These are phyloP conservation scores for Chlorodrepanis virens DNA, from an alignment of 2,113 vertebrate genomes.

Conservation along the genomic window DNA sequence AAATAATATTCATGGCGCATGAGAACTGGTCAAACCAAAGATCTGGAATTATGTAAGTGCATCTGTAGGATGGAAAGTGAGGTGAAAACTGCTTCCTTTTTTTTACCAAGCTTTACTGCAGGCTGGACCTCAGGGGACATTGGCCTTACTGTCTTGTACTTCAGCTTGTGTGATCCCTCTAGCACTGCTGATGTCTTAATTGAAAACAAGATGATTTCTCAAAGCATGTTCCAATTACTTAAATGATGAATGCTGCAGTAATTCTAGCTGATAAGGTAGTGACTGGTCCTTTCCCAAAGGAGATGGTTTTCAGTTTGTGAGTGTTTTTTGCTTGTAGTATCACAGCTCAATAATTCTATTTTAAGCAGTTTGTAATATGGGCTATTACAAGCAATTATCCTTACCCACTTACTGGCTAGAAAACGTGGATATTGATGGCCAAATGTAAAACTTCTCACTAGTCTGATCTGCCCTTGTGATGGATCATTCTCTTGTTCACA, in stretches of 20 bases:
- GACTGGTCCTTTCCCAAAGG: not conserved
- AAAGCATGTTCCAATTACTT: not conserved
- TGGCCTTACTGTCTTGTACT: not conserved
- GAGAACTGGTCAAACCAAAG: not conserved
- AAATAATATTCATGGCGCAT: not conserved
- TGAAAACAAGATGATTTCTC: not conserved
- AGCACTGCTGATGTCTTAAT: not conserved
- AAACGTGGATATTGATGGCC: not conserved
- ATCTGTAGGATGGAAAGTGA: fast-evolving
- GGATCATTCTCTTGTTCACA: not conserved
- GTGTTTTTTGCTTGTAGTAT: not conserved
- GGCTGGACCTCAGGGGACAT: not conserved
- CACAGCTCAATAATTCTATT: not conserved
- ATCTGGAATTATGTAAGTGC: not conserved
- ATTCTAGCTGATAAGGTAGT: not conserved
- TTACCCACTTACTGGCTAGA: not conserved
- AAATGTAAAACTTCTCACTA: not conserved
- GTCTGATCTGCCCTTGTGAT: not conserved
- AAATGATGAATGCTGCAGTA: not conserved
- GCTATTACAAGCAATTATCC: not conserved
- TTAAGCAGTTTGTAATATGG: not conserved
- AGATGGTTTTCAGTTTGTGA: not conserved
- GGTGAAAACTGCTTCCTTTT: not conserved
- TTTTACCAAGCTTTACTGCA: not conserved
- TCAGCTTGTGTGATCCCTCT: not conserved